Evolutionary conservation across 2,888 invertebrate species (phyloP), one percentile per base, ranked within the genome.

Genomic region (Rhaphigaster nebulosa): DNA sequence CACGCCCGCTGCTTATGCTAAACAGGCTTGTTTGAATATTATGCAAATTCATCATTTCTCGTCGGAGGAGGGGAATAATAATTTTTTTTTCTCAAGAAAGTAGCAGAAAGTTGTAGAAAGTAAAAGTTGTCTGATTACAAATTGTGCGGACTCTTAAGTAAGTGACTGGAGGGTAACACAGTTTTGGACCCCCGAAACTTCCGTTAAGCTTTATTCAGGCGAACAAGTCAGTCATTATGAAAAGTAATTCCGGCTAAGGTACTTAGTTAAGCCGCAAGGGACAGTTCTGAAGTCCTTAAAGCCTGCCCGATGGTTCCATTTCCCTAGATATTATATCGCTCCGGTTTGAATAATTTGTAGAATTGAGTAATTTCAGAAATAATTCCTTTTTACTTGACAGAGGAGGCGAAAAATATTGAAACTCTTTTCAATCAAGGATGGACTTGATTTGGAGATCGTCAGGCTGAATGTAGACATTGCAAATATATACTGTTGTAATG

Each of bases 81-180:
- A 52, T n/a, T 50, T 52, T 87, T 56, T 87, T 65, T 56, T 56
- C 41, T 23, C 56, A 26, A 56, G 56, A 56, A 56, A 56, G 56
- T 26, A 56, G 29, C 6, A 38, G 52, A 90, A 90, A 90, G 90
- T 54, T 52, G 90, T 90, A 52, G 84, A 90, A 90, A 90, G 84
- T 90, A 34, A 90, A 90, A 90, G 84, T 90, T 90, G 90, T 87
- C 90, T 90, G 90, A 90, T 90, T 90, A 70, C 90, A 87, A 90
- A 90, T 90, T 90, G 90, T 90, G 84, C 84, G 56, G 88, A 34
- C 38, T 88, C 54, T 41, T 41, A 54, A 54, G 88, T 54, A 26
- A 38, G 45, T 50, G 38, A 56, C 60, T 29, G 56, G 54, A 18
- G n/a, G 84, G n/a, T 45, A 45, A 84, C 45, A n/a, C 84, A 84